These are phyloP conservation scores for Antennarius maculatus DNA, from an alignment of 2,797 vertebrate species.

Conservation along the genomic window DNA sequence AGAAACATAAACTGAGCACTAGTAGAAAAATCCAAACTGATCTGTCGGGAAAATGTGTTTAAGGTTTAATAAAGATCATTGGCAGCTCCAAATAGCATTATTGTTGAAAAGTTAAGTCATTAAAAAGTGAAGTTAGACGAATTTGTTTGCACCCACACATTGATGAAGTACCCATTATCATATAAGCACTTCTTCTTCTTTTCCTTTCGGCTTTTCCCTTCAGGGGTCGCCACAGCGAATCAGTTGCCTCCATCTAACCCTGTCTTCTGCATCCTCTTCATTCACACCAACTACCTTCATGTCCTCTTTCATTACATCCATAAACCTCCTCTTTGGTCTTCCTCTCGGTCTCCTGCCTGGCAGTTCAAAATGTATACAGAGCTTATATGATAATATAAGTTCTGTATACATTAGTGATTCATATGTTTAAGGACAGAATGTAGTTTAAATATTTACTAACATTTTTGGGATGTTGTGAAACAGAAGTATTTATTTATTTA, in stretches of 20 bases:
- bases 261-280: too few species aligned
- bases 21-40: not conserved
- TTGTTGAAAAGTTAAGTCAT: not conserved
- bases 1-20: not conserved
- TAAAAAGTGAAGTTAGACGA: not conserved
- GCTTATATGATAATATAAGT: too few species aligned
- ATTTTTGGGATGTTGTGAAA: too few species aligned
- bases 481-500: not conserved
- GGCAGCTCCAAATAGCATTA: not conserved
- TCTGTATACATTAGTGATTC: not conserved
- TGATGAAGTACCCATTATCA: not conserved
- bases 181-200: too few species aligned
- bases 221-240: too few species aligned
- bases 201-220: too few species aligned
- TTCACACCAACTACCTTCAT: too few species aligned
- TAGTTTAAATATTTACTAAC: too few species aligned
- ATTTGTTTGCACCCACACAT: not conserved
- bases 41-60: not conserved
- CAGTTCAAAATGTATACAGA: not conserved
- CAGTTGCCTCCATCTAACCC: too few species aligned
- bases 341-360: too few species aligned
- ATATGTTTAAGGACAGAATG: not conserved
- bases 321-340: too few species aligned
- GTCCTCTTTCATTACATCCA: too few species aligned
- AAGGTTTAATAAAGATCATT: not conserved